phyloP scores from a whole-genome alignment of 1,140 invertebrate genomes.

The Aphaenogaster floridana region DNA sequence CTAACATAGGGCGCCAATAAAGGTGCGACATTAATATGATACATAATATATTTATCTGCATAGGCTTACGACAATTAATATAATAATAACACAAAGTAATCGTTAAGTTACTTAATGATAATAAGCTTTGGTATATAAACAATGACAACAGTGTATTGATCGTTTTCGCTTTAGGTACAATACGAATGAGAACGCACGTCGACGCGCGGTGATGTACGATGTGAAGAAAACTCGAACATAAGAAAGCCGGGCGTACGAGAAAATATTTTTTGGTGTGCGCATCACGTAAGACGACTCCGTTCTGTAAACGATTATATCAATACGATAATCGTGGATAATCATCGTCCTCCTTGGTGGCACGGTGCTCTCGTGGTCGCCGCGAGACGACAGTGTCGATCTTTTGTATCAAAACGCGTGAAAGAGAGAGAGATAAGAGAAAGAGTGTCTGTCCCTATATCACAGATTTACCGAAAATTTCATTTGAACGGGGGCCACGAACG shows the following conservation, averaged over 20 bases:
- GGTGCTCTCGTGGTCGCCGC: conserved; percentile 63
- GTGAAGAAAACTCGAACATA: conserved; percentile 62
- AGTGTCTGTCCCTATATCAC: conserved; percentile 84
- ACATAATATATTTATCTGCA: conserved; percentile 85
- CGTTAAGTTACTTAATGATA: conserved; percentile 78
- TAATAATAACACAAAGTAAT: conserved; percentile 81
- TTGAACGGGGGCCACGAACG: conserved; percentile 72
- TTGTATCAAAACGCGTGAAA: conserved; percentile 81
- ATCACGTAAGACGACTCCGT: conserved; percentile 70
- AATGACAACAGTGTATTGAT: conserved; percentile 82
- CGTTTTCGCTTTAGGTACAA: conserved; percentile 70
- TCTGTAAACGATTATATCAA: conserved; percentile 20
- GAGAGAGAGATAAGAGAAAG: conserved; percentile 10
- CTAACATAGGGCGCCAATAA: conserved; percentile 8
- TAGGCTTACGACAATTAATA: conserved; percentile 85
- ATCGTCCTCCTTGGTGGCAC: conserved; percentile 5
- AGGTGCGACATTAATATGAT: conserved; percentile 75
- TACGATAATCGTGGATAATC: conserved; percentile 58
- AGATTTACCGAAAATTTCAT: conserved; percentile 83
- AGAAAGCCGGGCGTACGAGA: conserved; percentile 64
- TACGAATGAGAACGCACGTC: conserved; percentile 69
- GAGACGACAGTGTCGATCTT: conserved; percentile 70
- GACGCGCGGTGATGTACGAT: conserved; percentile 62
- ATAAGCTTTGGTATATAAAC: conserved; percentile 87
- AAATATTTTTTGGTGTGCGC: conserved; percentile 74